Evolutionary conservation across 2,888 invertebrate species (phyloP).

Genomic region (Sicus ferrugineus): DNA sequence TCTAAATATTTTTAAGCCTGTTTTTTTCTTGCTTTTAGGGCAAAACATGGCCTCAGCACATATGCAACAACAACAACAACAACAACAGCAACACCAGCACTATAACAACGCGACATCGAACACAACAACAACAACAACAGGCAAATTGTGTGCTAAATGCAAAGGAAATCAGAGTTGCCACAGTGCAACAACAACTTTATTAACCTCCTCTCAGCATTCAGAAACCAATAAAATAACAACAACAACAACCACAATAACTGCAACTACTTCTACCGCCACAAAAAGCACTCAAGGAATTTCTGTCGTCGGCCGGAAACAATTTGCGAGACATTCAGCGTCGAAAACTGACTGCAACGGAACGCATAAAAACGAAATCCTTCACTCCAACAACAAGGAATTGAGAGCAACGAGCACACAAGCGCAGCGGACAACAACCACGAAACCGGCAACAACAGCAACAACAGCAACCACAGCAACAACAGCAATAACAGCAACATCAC

Average conservation of each 20-base stretch:
- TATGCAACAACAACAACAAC: slow-evolving; percentile 63
- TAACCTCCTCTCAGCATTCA: slow-evolving; percentile 45
- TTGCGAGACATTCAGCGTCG: slow-evolving; percentile 46
- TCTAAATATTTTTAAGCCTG: background rate
- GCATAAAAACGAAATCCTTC: background rate
- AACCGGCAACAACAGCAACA: slow-evolving; percentile 21
- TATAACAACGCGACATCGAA: slow-evolving; percentile 57
- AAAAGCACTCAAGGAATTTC: slow-evolving; percentile 30
- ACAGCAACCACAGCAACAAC: slow-evolving; percentile 10
- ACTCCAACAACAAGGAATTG: no score
- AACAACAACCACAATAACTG: slow-evolving; percentile 41
- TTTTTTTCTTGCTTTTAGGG: slow-evolving; percentile 53
- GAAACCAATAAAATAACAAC: slow-evolving; percentile 32
- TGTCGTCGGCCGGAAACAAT: slow-evolving; percentile 52
- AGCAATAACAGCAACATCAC: slow-evolving; percentile 2
- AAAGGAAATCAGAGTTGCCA: slow-evolving; percentile 17
- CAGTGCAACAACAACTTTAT: slow-evolving; percentile 34
- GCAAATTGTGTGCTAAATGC: slow-evolving; percentile 36
- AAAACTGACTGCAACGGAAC: slow-evolving; percentile 12
- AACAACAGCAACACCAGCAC: no score
- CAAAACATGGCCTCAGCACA: slow-evolving; percentile 66
- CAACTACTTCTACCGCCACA: slow-evolving; percentile 36
- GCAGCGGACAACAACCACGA: background rate
- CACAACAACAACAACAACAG: slow-evolving; percentile 51
- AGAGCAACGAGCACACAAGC: no score